Evolutionary conservation across 2,113 vertebrate species (phyloP).

Genomic region (Colaptes auratus): DNA sequence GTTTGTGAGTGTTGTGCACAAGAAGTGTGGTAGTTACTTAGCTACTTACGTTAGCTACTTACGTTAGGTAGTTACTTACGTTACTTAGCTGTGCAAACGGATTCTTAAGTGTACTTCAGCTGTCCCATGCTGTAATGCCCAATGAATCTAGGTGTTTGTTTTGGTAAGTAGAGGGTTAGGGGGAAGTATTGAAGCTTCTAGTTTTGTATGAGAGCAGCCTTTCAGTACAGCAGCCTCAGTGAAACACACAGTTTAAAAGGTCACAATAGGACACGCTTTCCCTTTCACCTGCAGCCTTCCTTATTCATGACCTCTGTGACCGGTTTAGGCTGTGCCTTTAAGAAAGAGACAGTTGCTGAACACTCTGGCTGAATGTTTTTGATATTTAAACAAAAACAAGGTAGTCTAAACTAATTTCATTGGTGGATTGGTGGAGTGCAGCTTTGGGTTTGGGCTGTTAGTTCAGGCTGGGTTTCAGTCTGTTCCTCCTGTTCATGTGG

Average conservation of each 20-base stretch:
- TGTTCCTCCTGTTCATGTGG: too few relatives aligned
- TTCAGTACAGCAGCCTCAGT: not conserved
- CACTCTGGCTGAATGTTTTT: too few relatives aligned
- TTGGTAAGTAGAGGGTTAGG: not conserved
- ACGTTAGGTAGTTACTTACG: too few relatives aligned
- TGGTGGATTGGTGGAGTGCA: too few relatives aligned
- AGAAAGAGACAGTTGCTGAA: too few relatives aligned
- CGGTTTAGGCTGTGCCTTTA: too few relatives aligned
- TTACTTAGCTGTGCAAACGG: not conserved
- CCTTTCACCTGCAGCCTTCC: not conserved
- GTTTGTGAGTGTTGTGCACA: not conserved
- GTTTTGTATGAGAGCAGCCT: not conserved
- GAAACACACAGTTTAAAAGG: not conserved
- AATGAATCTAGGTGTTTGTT: not conserved
- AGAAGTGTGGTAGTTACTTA: not conserved
- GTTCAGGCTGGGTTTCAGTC: too few relatives aligned
- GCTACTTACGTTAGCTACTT: too few relatives aligned
- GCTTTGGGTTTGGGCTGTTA: too few relatives aligned
- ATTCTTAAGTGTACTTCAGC: not conserved
- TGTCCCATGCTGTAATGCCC: not conserved
- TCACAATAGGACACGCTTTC: not conserved
- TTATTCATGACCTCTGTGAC: rapidly evolving
- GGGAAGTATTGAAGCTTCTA: not conserved
- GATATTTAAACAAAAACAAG: too few relatives aligned
- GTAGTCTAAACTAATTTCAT: too few relatives aligned